Evolutionary conservation across 2,888 invertebrate species (phyloP), one percentile per base, ranked within the genome.

Genomic region (Herminia tarsipennalis): DNA sequence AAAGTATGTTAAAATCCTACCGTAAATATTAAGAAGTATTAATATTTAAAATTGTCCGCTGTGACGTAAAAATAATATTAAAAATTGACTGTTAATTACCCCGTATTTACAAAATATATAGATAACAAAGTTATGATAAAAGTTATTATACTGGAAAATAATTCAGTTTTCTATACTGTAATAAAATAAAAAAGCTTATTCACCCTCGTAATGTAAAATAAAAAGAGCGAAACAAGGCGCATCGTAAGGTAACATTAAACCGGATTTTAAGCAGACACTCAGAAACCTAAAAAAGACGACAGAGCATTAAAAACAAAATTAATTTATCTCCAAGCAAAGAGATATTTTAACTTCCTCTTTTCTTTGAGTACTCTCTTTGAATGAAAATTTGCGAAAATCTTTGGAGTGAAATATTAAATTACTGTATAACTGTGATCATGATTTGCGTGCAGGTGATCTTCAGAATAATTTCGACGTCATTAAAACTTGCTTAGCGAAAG

Each of bases 401-500:
- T 67, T 57, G 52, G 24, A 8, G 24, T 25, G 5, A 71, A 59
- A 59, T 53, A 57, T 66, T 62, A 59, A 61, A 75, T 70, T 63
- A 59, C 64, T 65, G 54, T 57, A 56, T 55, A 51, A 47, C 53
- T 56, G 43, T 57, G 58, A 59, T 59, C 54, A 68, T 68, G 63
- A 73, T 79, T 72, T 75, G 68, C 66, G 77, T 76, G 75, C 72
- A 76, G 70, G 70, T 73, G 72, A 74, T 76, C 64, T 56, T 55
- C 36, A 43, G 58, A 69, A 66, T 66, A 71, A 73, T 59, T 76
- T 70, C 58, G 73, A 57, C 69, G 58, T 80, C 74, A 73, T 78
- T 80, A 79, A 81, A 82, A 79, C 70, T 79, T 79, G 66, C 68
- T 65, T 67, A 46, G 54, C 28, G 27, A 50, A 64, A 52, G 62